Percentiles rank a stretch among this genome's conserved stretches.
Evolutionary conservation across 2,797 vertebrate genomes (phyloP).

Genomic region (Hapalemur alaotrensis): DNA sequence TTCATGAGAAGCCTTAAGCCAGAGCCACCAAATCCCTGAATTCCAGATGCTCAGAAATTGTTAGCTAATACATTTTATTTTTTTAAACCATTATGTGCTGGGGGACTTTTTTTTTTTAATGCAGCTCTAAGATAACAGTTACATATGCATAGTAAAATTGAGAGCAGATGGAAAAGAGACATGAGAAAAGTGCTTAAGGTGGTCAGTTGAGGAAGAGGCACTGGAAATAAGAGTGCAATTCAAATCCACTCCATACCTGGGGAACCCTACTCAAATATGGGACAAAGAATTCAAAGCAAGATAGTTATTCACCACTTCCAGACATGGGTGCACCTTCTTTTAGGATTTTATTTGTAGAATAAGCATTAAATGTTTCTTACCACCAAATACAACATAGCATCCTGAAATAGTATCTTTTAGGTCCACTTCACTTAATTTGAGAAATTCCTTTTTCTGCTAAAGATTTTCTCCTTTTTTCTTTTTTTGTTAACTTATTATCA

Average conservation of each 20-base stretch:
- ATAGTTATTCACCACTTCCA: neutral
- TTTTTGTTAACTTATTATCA: neutral
- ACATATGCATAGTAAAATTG: neutral
- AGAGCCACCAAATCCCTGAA: neutral
- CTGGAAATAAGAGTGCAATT: neutral
- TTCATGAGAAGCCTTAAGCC: neutral
- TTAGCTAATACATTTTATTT: neutral
- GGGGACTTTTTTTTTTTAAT: neutral
- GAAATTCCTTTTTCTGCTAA: neutral
- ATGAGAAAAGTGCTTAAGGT: neutral
- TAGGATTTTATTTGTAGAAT: neutral
- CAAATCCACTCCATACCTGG: neutral
- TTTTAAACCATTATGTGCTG: neutral
- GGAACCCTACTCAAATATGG: neutral
- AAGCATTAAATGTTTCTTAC: neutral
- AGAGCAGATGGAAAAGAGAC: neutral
- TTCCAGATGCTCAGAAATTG: neutral
- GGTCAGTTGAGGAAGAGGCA: neutral
- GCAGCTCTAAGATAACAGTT: neutral
- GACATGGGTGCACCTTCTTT: neutral
- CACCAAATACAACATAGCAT: neutral
- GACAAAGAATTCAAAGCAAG: neutral
- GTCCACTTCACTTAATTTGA: neutral
- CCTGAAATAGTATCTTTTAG: neutral
- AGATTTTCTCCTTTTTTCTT: neutral